Conservation (phyloP, 2,797 vertebrate genomes). For the Leucoraja ocellata region DNA sequence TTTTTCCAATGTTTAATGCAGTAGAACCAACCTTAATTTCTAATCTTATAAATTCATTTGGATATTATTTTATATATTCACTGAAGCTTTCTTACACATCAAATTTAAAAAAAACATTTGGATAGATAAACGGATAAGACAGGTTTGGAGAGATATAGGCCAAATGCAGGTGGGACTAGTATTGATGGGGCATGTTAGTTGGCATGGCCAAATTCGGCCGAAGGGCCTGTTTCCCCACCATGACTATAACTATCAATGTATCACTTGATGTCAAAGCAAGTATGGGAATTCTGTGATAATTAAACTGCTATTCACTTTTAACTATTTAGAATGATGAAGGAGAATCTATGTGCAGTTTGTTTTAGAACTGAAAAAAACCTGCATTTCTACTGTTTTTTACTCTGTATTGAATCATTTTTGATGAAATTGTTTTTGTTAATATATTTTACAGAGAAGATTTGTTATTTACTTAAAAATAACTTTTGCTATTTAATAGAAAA, state of each 20-base stretch:
- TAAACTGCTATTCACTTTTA: background rate
- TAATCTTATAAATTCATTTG: background rate
- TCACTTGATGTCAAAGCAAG: background rate
- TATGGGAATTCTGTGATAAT: background rate
- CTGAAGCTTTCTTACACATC: background rate
- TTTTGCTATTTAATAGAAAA: slow-evolving; percentile 31
- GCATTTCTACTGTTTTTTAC: slow-evolving; percentile 32
- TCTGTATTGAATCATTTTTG: slow-evolving; percentile 17
- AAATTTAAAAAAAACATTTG: too few relatives aligned
- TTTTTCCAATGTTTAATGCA: background rate
- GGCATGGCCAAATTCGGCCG: too few relatives aligned
- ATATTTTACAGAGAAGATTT: slow-evolving; percentile 36
- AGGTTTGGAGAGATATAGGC: too few relatives aligned
- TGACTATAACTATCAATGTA: too few relatives aligned
- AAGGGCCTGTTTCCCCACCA: too few relatives aligned
- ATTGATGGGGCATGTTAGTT: too few relatives aligned
- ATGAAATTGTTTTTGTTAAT: slow-evolving; percentile 28
- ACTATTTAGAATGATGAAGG: background rate
- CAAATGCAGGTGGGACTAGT: too few relatives aligned
- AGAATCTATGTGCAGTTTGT: background rate
- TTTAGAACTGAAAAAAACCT: background rate
- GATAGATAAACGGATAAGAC: too few relatives aligned
- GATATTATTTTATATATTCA: background rate
- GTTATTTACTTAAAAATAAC: slow-evolving; percentile 28
- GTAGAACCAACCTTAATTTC: background rate